Evolutionary conservation across 1,140 invertebrate genomes (phyloP), one percentile per base, ranked within the genome.

Genomic region (Bombus sylvicola): DNA sequence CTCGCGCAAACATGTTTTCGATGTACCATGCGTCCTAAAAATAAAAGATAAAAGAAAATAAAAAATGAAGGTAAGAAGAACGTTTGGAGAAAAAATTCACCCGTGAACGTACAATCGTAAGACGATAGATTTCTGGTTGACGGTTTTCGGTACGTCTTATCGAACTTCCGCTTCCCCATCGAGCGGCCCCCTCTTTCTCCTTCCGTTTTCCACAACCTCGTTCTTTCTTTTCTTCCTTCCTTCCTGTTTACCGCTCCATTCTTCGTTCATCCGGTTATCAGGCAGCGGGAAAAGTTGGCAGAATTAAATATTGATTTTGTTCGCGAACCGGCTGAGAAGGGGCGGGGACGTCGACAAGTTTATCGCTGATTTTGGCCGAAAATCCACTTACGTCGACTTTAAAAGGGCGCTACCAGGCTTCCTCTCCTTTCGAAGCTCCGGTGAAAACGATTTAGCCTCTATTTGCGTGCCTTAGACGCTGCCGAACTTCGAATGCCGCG

Each of bases 281-380:
- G 75, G 28, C 74, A 43, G 39, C 87, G 89, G 68, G 84, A 81
- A 90, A 92, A 90, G 83, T 87, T 72, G 62, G 83, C 68, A 80
- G 86, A 90, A 91, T 91, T 91, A 91, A 91, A 91, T 91, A 91
- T 91, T 87, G 90, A 91, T 89, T 83, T 78, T 79, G 87, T 86
- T 90, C 77, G 87, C 66, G 77, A 78, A 66, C 68, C 68, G 73
- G 31, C 31, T n/a, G 69, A 13, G 12, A n/a, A 62, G 4, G 43
- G 8, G 37, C n/a, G 22, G 43, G 1, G 43, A 66, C 66, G n/a
- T 37, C 62, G 73, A 22, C 71, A 68, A 83, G 86, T 90, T 80
- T 90, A 83, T 90, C 89, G 87, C 72, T 72, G 89, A 83, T 86
- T 74, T 71, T 72, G 64, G 47, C 59, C 62, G 83, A 84, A 91